These are phyloP conservation scores for Adelphocoris suturalis DNA, from an alignment of 2,888 invertebrate species.

Conservation along the genomic window DNA sequence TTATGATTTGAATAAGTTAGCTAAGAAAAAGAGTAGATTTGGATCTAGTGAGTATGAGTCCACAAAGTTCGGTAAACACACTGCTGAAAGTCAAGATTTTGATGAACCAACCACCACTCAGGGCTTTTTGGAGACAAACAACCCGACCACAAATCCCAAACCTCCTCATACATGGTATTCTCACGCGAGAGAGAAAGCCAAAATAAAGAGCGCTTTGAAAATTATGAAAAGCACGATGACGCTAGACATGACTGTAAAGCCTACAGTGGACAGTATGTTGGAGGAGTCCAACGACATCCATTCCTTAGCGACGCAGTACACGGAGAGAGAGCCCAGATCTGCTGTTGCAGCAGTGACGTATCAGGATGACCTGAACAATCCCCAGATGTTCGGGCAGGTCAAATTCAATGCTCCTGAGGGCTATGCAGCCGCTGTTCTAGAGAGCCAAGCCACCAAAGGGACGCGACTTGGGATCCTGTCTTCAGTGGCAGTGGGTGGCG, in stretches of 20 bases:
- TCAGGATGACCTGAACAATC: slow-evolving; percentile 61
- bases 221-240: slow-evolving; percentile 61
- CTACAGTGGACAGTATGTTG: slow-evolving; percentile 47
- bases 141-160: slow-evolving; percentile 58
- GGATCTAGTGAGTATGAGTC: slow-evolving; percentile 14
- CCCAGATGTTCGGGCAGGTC: slow-evolving; percentile 56
- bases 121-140: neutral
- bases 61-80: slow-evolving; percentile 26
- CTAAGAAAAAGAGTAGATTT: slow-evolving; percentile 42
- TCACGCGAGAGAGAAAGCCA: slow-evolving; percentile 68
- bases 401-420: slow-evolving; percentile 64
- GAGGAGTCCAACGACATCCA: slow-evolving; percentile 71
- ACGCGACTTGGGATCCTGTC: neutral
- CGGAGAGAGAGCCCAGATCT: slow-evolving; percentile 58
- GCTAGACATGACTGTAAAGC: slow-evolving; percentile 24
- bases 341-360: slow-evolving; percentile 32
- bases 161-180: slow-evolving; percentile 70
- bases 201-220: slow-evolving; percentile 64
- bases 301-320: slow-evolving; percentile 48
- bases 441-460: neutral
- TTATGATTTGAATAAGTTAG: slow-evolving; percentile 6
- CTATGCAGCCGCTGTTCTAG: slow-evolving; percentile 4
- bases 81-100: neutral
- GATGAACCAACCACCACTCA: neutral
- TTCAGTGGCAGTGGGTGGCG: slow-evolving; percentile 29